phyloP scores from a whole-genome alignment of 2,113 vertebrate genomes.

The Syrrhaptes paradoxus region DNA sequence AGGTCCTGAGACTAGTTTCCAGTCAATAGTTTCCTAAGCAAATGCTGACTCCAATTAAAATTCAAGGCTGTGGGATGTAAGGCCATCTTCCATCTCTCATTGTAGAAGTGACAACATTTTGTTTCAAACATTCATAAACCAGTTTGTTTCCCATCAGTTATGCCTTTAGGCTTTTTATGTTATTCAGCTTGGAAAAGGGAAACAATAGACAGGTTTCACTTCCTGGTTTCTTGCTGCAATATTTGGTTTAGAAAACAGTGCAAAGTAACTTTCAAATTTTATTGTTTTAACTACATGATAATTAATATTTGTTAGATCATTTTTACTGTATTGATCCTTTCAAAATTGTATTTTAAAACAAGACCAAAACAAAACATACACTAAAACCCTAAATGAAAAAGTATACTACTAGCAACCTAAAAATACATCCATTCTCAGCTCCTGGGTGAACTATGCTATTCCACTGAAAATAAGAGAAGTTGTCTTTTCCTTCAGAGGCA shows the following conservation, averaged over 20 bases:
- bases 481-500: not conserved
- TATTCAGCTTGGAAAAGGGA: not conserved
- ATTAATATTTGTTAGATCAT: not conserved
- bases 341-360: not conserved
- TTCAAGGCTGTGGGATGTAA: not conserved
- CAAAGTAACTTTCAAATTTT: not conserved
- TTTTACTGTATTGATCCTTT: not conserved
- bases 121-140: not conserved
- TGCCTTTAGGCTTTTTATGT: not conserved
- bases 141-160: not conserved
- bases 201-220: constrained; percentile 19
- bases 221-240: not conserved
- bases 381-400: not conserved
- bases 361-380: not conserved
- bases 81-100: not conserved
- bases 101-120: not conserved
- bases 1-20: not conserved
- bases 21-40: not conserved
- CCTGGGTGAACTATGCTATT: not conserved
- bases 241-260: not conserved
- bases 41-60: not conserved
- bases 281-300: not conserved
- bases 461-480: not conserved
- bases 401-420: not conserved
- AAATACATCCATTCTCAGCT: not conserved